phyloP scores from a whole-genome alignment of 2,113 vertebrate species.

The Chaenocephalus aceratus region DNA sequence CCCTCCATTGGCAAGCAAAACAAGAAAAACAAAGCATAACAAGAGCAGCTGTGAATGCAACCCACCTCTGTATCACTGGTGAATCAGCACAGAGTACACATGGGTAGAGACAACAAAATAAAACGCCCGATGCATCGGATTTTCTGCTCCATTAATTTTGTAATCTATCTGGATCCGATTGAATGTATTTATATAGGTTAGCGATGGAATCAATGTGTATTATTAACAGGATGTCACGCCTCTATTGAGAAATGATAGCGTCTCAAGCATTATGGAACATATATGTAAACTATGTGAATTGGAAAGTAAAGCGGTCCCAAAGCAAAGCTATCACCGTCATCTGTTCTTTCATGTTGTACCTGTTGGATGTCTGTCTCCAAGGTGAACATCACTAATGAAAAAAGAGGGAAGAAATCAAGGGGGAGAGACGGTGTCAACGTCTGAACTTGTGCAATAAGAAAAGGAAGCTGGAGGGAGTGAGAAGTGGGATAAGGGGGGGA shows the following conservation, averaged over 20 bases:
- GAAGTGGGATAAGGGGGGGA: slow-evolving; percentile 19
- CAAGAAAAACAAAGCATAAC: too few relatives aligned
- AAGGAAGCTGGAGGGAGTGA: background rate
- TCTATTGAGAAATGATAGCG: background rate
- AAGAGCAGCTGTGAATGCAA: background rate
- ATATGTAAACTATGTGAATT: too few relatives aligned
- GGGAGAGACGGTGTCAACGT: slow-evolving; percentile 4
- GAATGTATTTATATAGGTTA: slow-evolving; percentile 29
- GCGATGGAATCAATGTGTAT: slow-evolving; percentile 19
- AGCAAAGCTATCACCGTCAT: slow-evolving; percentile 16
- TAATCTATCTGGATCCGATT: slow-evolving; percentile 33
- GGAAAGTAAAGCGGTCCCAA: background rate
- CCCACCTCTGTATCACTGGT: background rate
- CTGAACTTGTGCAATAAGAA: slow-evolving; percentile 30
- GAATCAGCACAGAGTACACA: background rate
- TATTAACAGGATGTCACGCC: too few relatives aligned
- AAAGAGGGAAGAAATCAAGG: background rate
- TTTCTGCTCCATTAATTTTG: slow-evolving; percentile 37
- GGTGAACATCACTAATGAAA: slow-evolving; percentile 19
- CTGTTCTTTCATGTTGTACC: slow-evolving; percentile 30
- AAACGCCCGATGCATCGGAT: slow-evolving; percentile 34
- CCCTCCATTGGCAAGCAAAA: background rate
- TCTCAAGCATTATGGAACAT: background rate
- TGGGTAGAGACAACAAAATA: slow-evolving; percentile 17
- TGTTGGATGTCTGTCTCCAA: slow-evolving; percentile 22